Conservation (phyloP, 1,140 invertebrate species). For the Pogonomyrmex barbatus region DNA sequence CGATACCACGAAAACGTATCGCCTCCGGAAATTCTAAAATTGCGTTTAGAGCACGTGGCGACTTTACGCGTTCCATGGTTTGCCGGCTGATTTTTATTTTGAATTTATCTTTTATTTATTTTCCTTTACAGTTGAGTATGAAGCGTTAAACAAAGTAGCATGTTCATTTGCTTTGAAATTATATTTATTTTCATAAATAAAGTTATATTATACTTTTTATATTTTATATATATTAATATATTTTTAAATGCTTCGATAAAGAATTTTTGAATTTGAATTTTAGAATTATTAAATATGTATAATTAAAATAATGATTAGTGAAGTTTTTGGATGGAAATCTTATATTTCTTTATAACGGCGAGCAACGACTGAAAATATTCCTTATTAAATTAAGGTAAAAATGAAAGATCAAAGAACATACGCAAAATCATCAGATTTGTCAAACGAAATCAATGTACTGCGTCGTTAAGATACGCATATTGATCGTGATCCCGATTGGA, state of each 20-base stretch:
- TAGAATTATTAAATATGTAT: no score
- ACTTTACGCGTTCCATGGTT: neutral
- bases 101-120: neutral
- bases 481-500: slow-evolving; percentile 49
- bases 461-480: slow-evolving; percentile 42
- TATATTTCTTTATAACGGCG: neutral
- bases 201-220: no score
- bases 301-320: no score
- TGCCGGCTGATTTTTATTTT: slow-evolving; percentile 22
- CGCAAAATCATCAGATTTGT: neutral
- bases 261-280: no score
- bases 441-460: slow-evolving; percentile 15
- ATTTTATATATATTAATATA: no score
- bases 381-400: neutral
- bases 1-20: slow-evolving; percentile 46
- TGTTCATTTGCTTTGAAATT: neutral
- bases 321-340: no score
- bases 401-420: neutral
- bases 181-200: no score
- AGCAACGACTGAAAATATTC: neutral
- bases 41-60: neutral
- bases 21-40: slow-evolving; percentile 42
- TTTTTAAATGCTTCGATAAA: no score
- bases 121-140: neutral
- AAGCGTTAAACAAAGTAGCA: neutral